A percentile compares a stretch with the other conserved stretches of the same genome.
phyloP scores from a whole-genome alignment of 1,140 invertebrate species.

The Cephus cinctus region DNA sequence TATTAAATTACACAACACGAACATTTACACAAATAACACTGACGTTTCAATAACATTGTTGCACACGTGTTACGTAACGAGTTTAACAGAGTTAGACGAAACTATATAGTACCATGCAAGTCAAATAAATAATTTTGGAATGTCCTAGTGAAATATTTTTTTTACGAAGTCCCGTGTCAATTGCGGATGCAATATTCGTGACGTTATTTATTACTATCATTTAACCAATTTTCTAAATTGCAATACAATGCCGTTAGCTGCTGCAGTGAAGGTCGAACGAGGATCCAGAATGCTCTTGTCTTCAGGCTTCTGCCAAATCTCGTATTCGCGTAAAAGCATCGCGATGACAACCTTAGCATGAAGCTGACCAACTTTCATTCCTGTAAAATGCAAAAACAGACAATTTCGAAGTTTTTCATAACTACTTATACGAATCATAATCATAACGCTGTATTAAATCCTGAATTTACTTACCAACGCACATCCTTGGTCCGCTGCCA shows the following conservation, averaged over 20 bases:
- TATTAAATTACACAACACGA: too few relatives aligned
- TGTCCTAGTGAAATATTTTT: too few relatives aligned
- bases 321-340: conserved; percentile 51
- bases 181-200: too few relatives aligned
- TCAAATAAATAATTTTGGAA: too few relatives aligned
- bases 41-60: too few relatives aligned
- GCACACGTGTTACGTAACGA: too few relatives aligned
- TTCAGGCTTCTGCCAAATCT: conserved; percentile 45
- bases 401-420: not conserved
- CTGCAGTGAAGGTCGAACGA: conserved; percentile 43
- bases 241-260: conserved; percentile 29
- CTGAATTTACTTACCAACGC: conserved; percentile 25
- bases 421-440: not conserved
- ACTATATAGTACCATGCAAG: too few relatives aligned
- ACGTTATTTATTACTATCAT: not conserved
- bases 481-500: conserved; percentile 31
- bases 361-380: conserved; percentile 65
- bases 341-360: conserved; percentile 65
- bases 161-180: too few relatives aligned
- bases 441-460: too few relatives aligned
- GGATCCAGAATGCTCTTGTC: conserved; percentile 33
- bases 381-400: conserved; percentile 36
- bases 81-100: too few relatives aligned
- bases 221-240: conserved; percentile 20
- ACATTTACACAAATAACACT: too few relatives aligned